Percentiles rank a stretch among this genome's conserved stretches.
Conservation (phyloP, 1,140 invertebrate species). For the Drosophila cardini region DNA sequence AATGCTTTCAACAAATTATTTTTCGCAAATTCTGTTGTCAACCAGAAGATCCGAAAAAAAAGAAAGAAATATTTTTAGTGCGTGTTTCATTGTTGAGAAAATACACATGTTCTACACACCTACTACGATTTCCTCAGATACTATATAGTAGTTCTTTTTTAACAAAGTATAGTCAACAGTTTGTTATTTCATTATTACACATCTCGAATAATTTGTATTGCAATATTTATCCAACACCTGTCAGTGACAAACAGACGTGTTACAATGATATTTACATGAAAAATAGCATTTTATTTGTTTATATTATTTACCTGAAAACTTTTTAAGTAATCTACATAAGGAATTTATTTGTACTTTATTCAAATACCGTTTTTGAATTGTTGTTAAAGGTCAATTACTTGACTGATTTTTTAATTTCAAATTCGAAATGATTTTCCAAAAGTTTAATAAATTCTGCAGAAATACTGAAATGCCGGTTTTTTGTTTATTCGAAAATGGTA, state of each 20-base stretch:
- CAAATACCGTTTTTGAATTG: neutral
- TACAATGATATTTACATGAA: slow-evolving; percentile 23
- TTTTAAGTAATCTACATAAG: neutral
- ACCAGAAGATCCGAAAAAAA: slow-evolving; percentile 47
- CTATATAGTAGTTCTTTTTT: neutral
- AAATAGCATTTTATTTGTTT: slow-evolving; percentile 1
- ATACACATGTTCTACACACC: slow-evolving; percentile 8
- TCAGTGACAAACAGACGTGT: slow-evolving; percentile 16
- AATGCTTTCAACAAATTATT: slow-evolving; percentile 50
- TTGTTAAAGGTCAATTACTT: slow-evolving; percentile 1
- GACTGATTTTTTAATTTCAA: too few relatives aligned
- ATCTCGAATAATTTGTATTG: too few relatives aligned
- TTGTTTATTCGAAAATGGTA: too few relatives aligned
- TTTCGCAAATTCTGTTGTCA: slow-evolving; percentile 71
- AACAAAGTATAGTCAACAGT: neutral
- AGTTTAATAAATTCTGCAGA: too few relatives aligned
- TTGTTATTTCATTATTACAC: neutral
- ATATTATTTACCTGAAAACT: slow-evolving; percentile 12
- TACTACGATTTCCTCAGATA: neutral
- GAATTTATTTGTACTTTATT: slow-evolving; percentile 1
- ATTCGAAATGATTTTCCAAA: too few relatives aligned
- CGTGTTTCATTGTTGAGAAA: slow-evolving; percentile 48
- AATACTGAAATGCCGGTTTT: too few relatives aligned
- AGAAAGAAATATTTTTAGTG: slow-evolving; percentile 79
- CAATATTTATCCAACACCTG: slow-evolving; percentile 26